These are phyloP conservation scores for Spinibarbus caldwelli DNA, from an alignment of 2,797 vertebrate genomes.

Conservation along the genomic window DNA sequence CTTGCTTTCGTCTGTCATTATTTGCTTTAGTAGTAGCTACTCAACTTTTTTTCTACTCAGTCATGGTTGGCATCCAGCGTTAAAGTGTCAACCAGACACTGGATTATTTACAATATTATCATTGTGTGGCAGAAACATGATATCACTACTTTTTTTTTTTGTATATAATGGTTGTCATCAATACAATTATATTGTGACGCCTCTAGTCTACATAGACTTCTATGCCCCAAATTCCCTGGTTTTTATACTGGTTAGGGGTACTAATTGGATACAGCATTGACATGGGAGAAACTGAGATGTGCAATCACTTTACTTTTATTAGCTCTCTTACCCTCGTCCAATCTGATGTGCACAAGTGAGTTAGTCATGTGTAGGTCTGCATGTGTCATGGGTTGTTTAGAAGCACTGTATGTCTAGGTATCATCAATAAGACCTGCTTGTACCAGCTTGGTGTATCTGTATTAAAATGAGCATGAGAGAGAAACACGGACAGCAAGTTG, in stretches of 20 bases:
- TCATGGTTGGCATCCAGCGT: neutral
- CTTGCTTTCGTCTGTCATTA: no score
- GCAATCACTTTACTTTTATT: constrained; percentile 65
- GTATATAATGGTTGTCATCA: neutral
- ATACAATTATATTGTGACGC: neutral
- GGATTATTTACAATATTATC: neutral
- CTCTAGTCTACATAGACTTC: neutral
- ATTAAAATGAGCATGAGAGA: constrained; percentile 48
- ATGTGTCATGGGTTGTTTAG: constrained; percentile 34
- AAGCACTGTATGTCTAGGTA: constrained; percentile 43
- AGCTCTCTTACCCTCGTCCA: constrained; percentile 61
- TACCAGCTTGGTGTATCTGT: constrained; percentile 20
- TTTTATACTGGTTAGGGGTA: neutral
- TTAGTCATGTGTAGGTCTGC: constrained; percentile 63
- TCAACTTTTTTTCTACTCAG: no score
- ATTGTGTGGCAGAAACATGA: neutral
- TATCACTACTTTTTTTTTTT: neutral
- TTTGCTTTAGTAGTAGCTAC: no score
- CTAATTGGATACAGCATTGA: neutral
- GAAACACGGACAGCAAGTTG: constrained; percentile 21
- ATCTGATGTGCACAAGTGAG: constrained; percentile 79
- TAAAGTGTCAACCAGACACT: neutral
- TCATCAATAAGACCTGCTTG: constrained; percentile 20
- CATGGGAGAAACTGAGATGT: constrained; percentile 66
- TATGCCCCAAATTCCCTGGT: neutral